Percentiles rank a stretch among this genome's conserved stretches.
phyloP scores from a whole-genome alignment of 2,888 invertebrate species.

The Deilephila porcellus region DNA sequence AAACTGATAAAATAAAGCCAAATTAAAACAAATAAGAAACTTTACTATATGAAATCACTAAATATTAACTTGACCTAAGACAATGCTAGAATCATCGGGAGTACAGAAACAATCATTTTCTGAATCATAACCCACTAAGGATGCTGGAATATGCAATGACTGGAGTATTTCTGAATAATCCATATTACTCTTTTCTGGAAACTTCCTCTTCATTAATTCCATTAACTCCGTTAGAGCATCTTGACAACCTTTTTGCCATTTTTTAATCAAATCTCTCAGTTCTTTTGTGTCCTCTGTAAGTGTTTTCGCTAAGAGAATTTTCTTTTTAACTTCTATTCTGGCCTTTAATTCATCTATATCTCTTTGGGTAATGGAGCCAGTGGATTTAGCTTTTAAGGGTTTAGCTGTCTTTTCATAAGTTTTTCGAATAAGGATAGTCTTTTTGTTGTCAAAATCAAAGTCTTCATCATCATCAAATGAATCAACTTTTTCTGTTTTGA shows the following conservation, averaged over 20 bases:
- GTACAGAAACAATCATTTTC: constrained; percentile 79
- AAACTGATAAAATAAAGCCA: background rate
- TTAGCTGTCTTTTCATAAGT: constrained; percentile 68
- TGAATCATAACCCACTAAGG: constrained; percentile 77
- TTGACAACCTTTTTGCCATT: constrained; percentile 83
- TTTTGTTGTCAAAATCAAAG: constrained; percentile 64
- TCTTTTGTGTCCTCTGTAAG: constrained; percentile 77
- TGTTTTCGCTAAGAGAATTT: constrained; percentile 64
- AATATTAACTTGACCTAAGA: constrained; percentile 62
- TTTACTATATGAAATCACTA: constrained; percentile 40
- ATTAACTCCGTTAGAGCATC: constrained; percentile 80
- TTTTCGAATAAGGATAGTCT: constrained; percentile 69
- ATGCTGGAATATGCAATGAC: constrained; percentile 76
- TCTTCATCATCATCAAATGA: constrained; percentile 70
- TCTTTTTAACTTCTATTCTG: constrained; percentile 75
- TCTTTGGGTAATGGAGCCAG: constrained; percentile 74
- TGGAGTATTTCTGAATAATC: constrained; percentile 78
- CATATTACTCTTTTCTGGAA: constrained; percentile 70
- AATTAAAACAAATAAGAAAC: constrained; percentile 31
- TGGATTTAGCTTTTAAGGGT: constrained; percentile 71
- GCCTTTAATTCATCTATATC: constrained; percentile 74
- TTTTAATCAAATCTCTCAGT: constrained; percentile 74
- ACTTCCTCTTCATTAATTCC: constrained; percentile 71
- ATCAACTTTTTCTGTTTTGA: constrained; percentile 39
- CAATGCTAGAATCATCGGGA: constrained; percentile 65